These are phyloP conservation scores for Cyprinodon diabolis DNA, from an alignment of 2,797 vertebrate genomes.

Conservation along the genomic window DNA sequence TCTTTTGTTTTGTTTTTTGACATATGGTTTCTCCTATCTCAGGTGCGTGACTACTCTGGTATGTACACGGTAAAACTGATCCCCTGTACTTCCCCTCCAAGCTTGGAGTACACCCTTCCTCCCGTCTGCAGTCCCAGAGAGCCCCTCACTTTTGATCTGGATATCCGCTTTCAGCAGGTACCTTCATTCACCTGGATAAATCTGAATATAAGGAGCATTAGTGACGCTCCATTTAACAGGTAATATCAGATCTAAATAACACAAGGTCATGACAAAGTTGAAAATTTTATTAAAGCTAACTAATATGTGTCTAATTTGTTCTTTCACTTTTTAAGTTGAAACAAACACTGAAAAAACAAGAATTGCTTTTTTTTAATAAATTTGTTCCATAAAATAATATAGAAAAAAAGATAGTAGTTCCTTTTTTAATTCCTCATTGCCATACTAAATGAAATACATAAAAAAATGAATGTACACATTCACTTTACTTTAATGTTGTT, in stretches of 20 bases:
- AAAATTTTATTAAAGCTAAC: no score
- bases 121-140: conserved; percentile 90
- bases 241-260: background rate
- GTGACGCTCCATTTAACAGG: background rate
- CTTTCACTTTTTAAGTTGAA: no score
- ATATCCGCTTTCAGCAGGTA: conserved; percentile 98
- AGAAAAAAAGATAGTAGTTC: no score
- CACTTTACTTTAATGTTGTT: no score
- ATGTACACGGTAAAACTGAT: conserved; percentile 89
- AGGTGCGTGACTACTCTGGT: conserved; percentile 98
- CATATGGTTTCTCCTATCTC: background rate
- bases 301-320: no score
- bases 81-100: conserved; percentile 84
- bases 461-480: no score
- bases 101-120: conserved; percentile 86
- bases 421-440: no score
- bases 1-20: background rate
- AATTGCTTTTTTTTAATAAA: no score
- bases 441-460: no score
- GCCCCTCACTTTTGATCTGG: conserved; percentile 89
- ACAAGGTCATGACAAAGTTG: background rate
- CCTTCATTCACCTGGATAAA: background rate
- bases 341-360: no score
- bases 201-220: no score
- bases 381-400: no score